These are phyloP conservation scores for Hedya salicella DNA, from an alignment of 2,888 invertebrate species.

Conservation along the genomic window DNA sequence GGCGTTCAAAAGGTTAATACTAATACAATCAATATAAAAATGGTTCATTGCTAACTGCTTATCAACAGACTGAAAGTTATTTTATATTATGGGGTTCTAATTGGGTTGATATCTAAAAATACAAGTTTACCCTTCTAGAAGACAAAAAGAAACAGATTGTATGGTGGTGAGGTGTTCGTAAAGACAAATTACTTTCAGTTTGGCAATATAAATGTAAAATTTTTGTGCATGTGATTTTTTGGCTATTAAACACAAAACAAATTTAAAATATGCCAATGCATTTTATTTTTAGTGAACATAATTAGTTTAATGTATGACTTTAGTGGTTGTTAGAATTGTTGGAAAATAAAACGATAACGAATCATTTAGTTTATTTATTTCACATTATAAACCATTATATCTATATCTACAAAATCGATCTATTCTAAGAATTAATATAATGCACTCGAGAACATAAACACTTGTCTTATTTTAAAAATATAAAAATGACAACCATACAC, in stretches of 20 bases:
- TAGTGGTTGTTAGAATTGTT: slow-evolving; percentile 59
- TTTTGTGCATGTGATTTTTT: slow-evolving; percentile 38
- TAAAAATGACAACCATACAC: not conserved
- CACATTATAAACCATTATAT: slow-evolving; percentile 14
- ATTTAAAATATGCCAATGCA: slow-evolving; percentile 50
- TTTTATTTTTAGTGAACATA: slow-evolving; percentile 61
- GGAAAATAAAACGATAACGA: slow-evolving; percentile 64
- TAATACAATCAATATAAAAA: too few species aligned
- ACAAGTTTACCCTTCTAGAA: too few species aligned
- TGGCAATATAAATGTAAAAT: too few species aligned
- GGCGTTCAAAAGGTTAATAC: too few species aligned
- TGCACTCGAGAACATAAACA: slow-evolving; percentile 39
- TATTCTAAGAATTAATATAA: slow-evolving; percentile 7
- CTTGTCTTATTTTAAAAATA: slow-evolving; percentile 24
- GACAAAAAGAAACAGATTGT: too few species aligned
- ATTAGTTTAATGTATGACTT: slow-evolving; percentile 51
- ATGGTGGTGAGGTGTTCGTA: too few species aligned
- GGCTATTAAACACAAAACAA: slow-evolving; percentile 42
- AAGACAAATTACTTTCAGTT: too few species aligned
- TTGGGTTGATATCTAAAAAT: too few species aligned
- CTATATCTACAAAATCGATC: slow-evolving; percentile 41
- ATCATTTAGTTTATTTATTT: slow-evolving; percentile 44
- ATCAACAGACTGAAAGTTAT: too few species aligned
- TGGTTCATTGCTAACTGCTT: too few species aligned
- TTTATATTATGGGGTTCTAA: too few species aligned